Conservation (phyloP, 2,888 invertebrate genomes). For the Cybosia mesomella region DNA sequence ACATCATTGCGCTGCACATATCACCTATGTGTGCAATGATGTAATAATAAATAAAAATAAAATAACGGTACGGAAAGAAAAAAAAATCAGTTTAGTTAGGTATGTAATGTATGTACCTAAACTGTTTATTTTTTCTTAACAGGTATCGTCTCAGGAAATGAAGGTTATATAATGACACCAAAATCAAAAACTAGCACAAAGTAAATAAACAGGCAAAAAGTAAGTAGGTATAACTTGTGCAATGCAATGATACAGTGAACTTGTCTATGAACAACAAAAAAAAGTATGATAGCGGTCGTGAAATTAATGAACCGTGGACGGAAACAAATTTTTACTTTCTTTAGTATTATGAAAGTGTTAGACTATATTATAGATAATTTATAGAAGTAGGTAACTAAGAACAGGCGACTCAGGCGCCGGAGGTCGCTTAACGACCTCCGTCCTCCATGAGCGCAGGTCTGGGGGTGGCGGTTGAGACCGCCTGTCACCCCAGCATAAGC, state of each 20-base stretch:
- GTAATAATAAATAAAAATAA: too few species aligned
- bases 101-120: neutral
- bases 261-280: constrained; percentile 43
- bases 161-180: constrained; percentile 48
- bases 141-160: constrained; percentile 35
- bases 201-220: constrained; percentile 49
- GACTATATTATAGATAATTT: neutral
- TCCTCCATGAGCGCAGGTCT: too few species aligned
- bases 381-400: neutral
- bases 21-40: too few species aligned
- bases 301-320: constrained; percentile 68
- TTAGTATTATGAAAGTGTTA: constrained; percentile 46
- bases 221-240: constrained; percentile 55
- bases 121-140: constrained; percentile 16
- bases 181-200: constrained; percentile 48
- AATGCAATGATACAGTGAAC: constrained; percentile 44
- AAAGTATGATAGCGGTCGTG: constrained; percentile 48
- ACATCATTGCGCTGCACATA: neutral
- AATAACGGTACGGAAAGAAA: neutral
- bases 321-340: constrained; percentile 60
- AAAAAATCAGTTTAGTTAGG: neutral
- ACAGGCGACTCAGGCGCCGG: too few species aligned
- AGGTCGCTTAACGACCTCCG: too few species aligned
- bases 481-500: too few species aligned
- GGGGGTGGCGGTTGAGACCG: too few species aligned